A percentile compares a stretch with the other conserved stretches of the same genome.
These are phyloP conservation scores for Knipowitschia caucasica DNA, from an alignment of 2,797 vertebrate species.

Conservation along the genomic window DNA sequence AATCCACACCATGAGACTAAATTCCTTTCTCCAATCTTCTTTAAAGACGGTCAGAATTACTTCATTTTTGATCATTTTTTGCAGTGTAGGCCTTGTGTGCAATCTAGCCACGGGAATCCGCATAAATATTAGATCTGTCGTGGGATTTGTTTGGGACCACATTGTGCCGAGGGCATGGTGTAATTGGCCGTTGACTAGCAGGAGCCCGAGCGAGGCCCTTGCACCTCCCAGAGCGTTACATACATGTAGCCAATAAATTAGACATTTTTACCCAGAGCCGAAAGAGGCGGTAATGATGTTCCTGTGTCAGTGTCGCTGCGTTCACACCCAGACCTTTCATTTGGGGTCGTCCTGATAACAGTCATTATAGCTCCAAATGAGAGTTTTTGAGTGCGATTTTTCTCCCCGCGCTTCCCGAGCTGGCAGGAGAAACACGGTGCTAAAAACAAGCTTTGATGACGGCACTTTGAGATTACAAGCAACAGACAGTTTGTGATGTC, in stretches of 20 bases:
- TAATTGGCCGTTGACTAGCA: conserved; percentile 53
- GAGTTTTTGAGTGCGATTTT: conserved; percentile 52
- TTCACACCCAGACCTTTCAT: conserved; percentile 54
- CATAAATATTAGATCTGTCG: conserved; percentile 52
- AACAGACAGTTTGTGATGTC: not conserved
- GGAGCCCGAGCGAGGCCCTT: conserved; percentile 27
- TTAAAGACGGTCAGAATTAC: too few species aligned
- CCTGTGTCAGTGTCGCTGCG: conserved; percentile 29
- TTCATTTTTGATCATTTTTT: too few species aligned
- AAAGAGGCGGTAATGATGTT: conserved; percentile 37
- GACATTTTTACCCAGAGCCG: conserved; percentile 37
- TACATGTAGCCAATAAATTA: conserved; percentile 15
- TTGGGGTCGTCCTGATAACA: conserved; percentile 57
- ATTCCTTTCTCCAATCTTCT: too few species aligned
- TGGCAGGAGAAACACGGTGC: conserved; percentile 34
- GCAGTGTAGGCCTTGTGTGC: conserved; percentile 15
- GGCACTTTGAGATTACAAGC: not conserved
- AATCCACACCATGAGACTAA: too few species aligned
- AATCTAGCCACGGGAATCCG: conserved; percentile 28
- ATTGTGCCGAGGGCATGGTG: conserved; percentile 44
- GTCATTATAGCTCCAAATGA: conserved; percentile 61
- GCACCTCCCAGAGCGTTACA: conserved; percentile 11
- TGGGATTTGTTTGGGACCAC: conserved; percentile 45
- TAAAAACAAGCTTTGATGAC: conserved; percentile 12
- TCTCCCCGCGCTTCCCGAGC: conserved; percentile 48